These are phyloP conservation scores for Dastarcus helophoroides DNA, from an alignment of 2,888 invertebrate species.

Conservation along the genomic window DNA sequence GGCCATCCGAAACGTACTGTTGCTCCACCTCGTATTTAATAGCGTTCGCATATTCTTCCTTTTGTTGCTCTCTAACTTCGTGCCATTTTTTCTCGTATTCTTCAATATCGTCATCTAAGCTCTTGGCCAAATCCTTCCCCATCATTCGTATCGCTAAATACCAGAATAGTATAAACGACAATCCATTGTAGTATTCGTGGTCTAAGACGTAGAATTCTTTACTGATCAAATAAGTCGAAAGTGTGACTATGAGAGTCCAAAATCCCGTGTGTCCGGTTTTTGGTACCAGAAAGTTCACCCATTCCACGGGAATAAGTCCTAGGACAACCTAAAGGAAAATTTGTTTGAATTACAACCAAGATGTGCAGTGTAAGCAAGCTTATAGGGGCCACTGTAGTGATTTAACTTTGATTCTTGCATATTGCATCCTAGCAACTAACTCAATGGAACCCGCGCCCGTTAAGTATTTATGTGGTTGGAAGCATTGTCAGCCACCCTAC, in stretches of 20 bases:
- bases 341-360: too few relatives aligned
- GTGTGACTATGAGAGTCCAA: slow-evolving; percentile 72
- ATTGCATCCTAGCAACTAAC: too few relatives aligned
- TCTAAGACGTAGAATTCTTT: slow-evolving; percentile 93
- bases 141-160: slow-evolving; percentile 52
- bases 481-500: too few relatives aligned
- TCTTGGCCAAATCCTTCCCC: slow-evolving; percentile 55
- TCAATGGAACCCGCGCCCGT: too few relatives aligned
- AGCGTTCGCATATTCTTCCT: slow-evolving; percentile 36
- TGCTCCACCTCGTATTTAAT: slow-evolving; percentile 56
- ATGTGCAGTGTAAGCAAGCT: too few relatives aligned
- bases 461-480: too few relatives aligned
- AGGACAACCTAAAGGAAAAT: slow-evolving; percentile 36
- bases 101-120: slow-evolving; percentile 62
- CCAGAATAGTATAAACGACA: slow-evolving; percentile 57
- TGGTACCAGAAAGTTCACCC: slow-evolving; percentile 86
- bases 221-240: slow-evolving; percentile 73
- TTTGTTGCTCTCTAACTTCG: slow-evolving; percentile 6
- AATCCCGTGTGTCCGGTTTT: slow-evolving; percentile 89
- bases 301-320: slow-evolving; percentile 86
- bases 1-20: slow-evolving; percentile 68
- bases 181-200: slow-evolving; percentile 76
- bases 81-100: slow-evolving; percentile 38
- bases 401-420: too few relatives aligned
- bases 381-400: too few relatives aligned